Base-by-base conservation (phyloP, 2,797 vertebrate species). In the Aldrovandia affinis region DNA sequence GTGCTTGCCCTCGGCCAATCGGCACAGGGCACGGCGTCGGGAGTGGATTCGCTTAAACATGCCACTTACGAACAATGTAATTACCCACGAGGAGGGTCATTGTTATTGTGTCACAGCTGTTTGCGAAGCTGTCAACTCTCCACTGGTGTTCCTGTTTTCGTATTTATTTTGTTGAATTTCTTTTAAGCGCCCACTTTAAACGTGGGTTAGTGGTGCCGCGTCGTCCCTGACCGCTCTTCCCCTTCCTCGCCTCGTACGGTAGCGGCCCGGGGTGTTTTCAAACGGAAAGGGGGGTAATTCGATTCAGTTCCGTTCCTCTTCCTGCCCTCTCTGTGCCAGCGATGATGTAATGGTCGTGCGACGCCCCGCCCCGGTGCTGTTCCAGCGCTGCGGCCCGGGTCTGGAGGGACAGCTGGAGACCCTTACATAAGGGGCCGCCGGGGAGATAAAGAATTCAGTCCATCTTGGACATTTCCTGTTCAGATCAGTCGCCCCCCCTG, bases 401-500 rank as follows among this genome's bases (percentile, higher is more conserved):
- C 25, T 78, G 33, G 6, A 83, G 81, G 73, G 91, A 92, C 93
- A 93, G 92, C 90, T 93, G 83, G 88, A 86, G 83, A 73, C 30
- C 61, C 54, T 88, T 83, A 89, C 84, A 50, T 65, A 89, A 87
- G 57, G 15, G 78, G 88, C 88, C 86, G 59, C 73, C 80, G 55
- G 92, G 92, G 91, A 90, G 89, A 92, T 89, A 47, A 87, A 89
- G 91, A 94, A 93, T 94, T 89, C 90, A 84, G 89, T 81, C 88
- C 92, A 92, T 94, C 92, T 88, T 89, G 89, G 86, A 85, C 85
- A 91, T 92, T 93, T 95, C 92, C 92, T 93, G 90, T 88, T 25
- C 33, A 33, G 81, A 77, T 52, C 63, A 42, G 42, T 22, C 7
- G 30, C 44, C 44, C 14, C 70, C 81, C 61, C 63, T 30, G n/a